phyloP scores from a whole-genome alignment of 2,113 vertebrate genomes.

The Halcyon senegalensis region DNA sequence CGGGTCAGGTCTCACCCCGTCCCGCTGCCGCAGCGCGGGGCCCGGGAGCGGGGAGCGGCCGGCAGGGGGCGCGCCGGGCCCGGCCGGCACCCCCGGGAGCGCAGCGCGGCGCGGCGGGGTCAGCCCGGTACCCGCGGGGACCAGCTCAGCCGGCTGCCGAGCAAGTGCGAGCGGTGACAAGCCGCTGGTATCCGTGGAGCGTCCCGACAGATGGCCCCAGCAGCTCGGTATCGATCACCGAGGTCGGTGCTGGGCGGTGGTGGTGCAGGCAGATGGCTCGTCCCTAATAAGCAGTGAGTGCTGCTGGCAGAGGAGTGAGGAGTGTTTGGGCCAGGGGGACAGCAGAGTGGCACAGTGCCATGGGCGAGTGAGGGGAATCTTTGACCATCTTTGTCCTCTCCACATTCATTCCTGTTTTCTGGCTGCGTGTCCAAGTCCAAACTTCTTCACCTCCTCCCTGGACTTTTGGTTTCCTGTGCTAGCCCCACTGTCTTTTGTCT shows the following conservation, averaged over 20 bases:
- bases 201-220: slow-evolving; percentile 30
- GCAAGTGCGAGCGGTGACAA: slow-evolving; percentile 8
- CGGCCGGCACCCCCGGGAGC: neutral
- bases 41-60: too few relatives aligned
- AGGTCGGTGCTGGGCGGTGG: neutral
- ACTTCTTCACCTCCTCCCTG: neutral
- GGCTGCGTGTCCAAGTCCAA: neutral
- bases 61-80: neutral
- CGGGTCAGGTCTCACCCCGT: too few relatives aligned
- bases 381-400: neutral
- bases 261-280: slow-evolving; percentile 3
- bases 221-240: neutral
- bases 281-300: neutral
- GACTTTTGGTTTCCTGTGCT: neutral
- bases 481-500: neutral
- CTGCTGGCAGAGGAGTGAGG: neutral
- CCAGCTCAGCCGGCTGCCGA: neutral
- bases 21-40: too few relatives aligned
- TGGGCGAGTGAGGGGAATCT: neutral
- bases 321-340: neutral
- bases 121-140: neutral
- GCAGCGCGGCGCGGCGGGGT: neutral
- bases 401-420: neutral
- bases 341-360: neutral
- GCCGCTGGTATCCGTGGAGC: neutral